These are phyloP conservation scores for Drosophila maculinotata DNA, from an alignment of 2,888 invertebrate species.

Conservation along the genomic window DNA sequence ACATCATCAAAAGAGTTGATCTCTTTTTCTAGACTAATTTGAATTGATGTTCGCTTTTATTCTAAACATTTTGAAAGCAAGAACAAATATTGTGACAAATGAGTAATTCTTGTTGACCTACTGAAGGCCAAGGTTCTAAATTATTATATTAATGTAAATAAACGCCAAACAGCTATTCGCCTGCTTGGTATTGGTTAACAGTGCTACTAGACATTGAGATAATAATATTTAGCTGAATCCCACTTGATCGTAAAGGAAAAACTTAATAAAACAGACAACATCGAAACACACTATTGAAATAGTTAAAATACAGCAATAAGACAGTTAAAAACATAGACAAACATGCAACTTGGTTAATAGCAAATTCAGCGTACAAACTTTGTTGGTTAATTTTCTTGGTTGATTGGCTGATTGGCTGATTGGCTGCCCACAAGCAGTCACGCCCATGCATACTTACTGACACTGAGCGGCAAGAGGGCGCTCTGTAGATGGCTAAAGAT, in stretches of 20 bases:
- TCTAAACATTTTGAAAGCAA: no score
- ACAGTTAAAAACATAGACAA: constrained; percentile 33
- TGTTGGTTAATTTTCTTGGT: constrained; percentile 10
- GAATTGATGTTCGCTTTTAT: not conserved
- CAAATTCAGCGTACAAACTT: constrained; percentile 53
- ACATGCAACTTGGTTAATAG: constrained; percentile 46
- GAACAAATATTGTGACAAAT: no score
- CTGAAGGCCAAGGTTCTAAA: no score
- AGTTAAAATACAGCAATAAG: not conserved
- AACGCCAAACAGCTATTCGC: no score
- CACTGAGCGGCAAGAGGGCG: constrained; percentile 85
- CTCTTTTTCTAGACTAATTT: not conserved
- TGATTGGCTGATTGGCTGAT: constrained; percentile 4
- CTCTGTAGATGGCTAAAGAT: constrained; percentile 85
- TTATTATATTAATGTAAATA: no score
- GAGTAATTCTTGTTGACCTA: no score
- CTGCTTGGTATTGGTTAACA: no score
- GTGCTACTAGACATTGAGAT: constrained; percentile 4
- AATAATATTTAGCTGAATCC: no score
- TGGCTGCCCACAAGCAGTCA: constrained; percentile 12
- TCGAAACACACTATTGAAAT: not conserved
- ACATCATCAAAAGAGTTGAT: not conserved
- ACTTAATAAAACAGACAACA: not conserved
- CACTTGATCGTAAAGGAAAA: not conserved
- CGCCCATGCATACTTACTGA: constrained; percentile 83